A percentile compares a stretch with the other conserved stretches of the same genome.
Evolutionary conservation across 2,797 vertebrate genomes (phyloP).

Genomic region (Catamblyrhynchus diadema): DNA sequence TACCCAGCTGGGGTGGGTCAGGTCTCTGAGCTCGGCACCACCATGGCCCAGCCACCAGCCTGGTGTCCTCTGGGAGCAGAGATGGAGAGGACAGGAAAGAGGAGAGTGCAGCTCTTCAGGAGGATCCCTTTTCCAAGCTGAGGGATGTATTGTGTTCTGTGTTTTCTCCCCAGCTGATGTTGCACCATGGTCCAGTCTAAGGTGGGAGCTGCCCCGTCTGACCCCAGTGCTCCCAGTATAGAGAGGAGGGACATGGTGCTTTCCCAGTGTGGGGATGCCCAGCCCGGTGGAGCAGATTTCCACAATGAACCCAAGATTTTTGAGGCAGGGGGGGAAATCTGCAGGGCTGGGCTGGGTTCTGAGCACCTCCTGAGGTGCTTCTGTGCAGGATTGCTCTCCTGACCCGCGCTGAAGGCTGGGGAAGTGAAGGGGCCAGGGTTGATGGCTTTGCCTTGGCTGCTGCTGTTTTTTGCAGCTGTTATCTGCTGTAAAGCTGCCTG

Average conservation of each 20-base stretch:
- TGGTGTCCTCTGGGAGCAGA: background rate
- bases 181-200: fast-evolving
- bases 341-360: background rate
- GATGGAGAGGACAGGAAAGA: too few species aligned
- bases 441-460: background rate
- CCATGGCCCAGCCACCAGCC: background rate
- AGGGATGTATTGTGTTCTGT: background rate
- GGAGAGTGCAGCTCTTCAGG: fast-evolving
- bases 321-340: fast-evolving
- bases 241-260: fast-evolving
- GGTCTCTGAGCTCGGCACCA: fast-evolving
- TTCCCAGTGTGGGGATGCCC: background rate
- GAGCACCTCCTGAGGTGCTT: background rate
- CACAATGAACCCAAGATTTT: fast-evolving
- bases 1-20: background rate
- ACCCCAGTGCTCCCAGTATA: background rate
- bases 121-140: background rate
- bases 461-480: background rate
- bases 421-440: background rate
- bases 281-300: background rate
- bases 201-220: background rate
- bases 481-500: conserved; percentile 62
- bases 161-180: background rate
- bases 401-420: background rate
- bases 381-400: fast-evolving